Conservation (phyloP, 1,140 invertebrate species). For the Drosophila nasuta region DNA sequence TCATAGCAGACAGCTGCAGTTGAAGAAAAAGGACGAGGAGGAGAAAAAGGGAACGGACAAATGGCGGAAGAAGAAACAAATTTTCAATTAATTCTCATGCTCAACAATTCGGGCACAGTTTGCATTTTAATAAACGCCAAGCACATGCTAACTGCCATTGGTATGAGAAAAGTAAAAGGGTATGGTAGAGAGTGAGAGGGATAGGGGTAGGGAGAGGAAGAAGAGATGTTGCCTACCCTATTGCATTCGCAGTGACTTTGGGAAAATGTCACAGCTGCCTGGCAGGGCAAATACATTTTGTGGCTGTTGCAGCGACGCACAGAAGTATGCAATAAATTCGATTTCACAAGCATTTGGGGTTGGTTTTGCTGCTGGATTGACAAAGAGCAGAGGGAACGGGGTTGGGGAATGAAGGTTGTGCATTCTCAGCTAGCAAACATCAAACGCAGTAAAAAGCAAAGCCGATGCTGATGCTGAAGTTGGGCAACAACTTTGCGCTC, state of each 20-base stretch:
- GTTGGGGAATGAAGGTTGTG: not conserved
- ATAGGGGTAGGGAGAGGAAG: not conserved
- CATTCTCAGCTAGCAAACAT: conserved; percentile 50
- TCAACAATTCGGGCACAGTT: conserved; percentile 36
- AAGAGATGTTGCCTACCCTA: not conserved
- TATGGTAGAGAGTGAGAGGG: not conserved
- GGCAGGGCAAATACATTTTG: conserved; percentile 74
- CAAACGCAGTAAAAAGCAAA: conserved; percentile 47
- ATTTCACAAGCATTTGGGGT: conserved; percentile 46
- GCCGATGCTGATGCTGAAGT: conserved; percentile 24
- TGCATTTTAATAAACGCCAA: conserved; percentile 72
- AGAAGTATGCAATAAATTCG: conserved; percentile 80
- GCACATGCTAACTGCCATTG: conserved; percentile 64
- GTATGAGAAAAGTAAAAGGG: not conserved
- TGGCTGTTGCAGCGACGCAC: conserved; percentile 63
- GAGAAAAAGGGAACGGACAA: too few relatives aligned
- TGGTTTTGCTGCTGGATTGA: too few relatives aligned
- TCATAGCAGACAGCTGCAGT: not conserved
- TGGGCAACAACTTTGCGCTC: conserved; percentile 57
- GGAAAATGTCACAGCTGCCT: conserved; percentile 68
- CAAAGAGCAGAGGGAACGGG: not conserved
- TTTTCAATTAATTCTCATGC: conserved; percentile 78
- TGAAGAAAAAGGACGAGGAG: not conserved
- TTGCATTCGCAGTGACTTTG: conserved; percentile 34
- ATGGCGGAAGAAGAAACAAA: conserved; percentile 39